Conservation (phyloP, 2,113 vertebrate genomes). For the Uropsilus gracilis region DNA sequence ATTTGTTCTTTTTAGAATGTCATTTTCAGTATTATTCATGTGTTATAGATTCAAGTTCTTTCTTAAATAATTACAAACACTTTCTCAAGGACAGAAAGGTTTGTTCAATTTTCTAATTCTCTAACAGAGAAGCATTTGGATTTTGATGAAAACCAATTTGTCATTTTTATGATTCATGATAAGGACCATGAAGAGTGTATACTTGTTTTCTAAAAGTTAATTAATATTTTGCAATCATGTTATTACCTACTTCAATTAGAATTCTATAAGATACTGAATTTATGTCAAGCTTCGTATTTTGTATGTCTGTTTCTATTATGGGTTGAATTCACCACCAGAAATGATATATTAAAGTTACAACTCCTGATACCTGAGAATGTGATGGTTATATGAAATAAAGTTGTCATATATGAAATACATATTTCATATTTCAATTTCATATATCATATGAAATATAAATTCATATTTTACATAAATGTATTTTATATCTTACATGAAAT, state of each 20-base stretch:
- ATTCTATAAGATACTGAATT: not conserved
- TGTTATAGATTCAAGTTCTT: not conserved
- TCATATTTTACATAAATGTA: too few relatives aligned
- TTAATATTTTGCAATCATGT: not conserved
- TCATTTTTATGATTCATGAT: not conserved
- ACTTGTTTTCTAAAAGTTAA: not conserved
- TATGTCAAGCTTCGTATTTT: not conserved
- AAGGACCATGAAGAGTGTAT: too few relatives aligned
- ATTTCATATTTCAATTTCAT: too few relatives aligned
- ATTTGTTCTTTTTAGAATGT: not conserved
- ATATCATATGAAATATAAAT: too few relatives aligned
- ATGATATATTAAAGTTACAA: not conserved
- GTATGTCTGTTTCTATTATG: not conserved
- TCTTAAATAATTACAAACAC: not conserved
- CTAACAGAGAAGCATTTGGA: not conserved
- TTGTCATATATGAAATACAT: too few relatives aligned
- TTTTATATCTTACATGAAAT: too few relatives aligned
- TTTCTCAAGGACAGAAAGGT: not conserved
- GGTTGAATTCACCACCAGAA: not conserved
- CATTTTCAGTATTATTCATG: not conserved
- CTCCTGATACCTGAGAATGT: too few relatives aligned
- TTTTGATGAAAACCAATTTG: too few relatives aligned
- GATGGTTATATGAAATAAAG: not conserved
- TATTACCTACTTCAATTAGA: not conserved
- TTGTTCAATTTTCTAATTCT: not conserved